Conservation (phyloP, 2,888 invertebrate species). For the Orgyia antiqua region DNA sequence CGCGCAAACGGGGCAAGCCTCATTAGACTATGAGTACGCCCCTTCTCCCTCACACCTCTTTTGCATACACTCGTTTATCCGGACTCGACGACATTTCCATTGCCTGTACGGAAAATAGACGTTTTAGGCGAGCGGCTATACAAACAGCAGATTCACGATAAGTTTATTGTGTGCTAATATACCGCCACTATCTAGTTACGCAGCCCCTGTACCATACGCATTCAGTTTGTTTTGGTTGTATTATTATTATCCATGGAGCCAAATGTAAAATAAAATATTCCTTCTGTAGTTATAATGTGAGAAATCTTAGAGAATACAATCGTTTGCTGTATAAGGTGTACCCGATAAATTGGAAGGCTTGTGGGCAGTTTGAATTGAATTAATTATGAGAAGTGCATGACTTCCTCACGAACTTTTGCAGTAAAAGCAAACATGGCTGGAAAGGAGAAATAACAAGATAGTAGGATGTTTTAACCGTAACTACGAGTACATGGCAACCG, state of each 20-base stretch:
- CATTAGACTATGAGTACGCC: conserved; percentile 52
- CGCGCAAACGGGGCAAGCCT: conserved; percentile 53
- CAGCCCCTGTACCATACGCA: conserved; percentile 29
- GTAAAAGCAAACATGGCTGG: conserved; percentile 55
- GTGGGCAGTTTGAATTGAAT: conserved; percentile 72
- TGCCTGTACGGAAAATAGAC: conserved; percentile 63
- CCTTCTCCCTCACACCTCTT: conserved; percentile 30
- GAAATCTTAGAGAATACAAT: conserved; percentile 41
- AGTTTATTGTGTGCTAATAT: conserved; percentile 72
- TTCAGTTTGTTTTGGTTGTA: no score
- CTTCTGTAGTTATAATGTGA: conserved; percentile 27
- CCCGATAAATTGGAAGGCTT: conserved; percentile 58
- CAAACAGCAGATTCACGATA: conserved; percentile 56
- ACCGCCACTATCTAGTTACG: conserved; percentile 38
- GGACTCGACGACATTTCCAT: conserved; percentile 65
- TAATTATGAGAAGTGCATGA: conserved; percentile 59
- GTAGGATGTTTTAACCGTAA: conserved; percentile 53
- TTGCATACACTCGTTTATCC: conserved; percentile 58
- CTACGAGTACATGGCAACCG: conserved; percentile 35
- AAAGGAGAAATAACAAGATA: conserved; percentile 56
- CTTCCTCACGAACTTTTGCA: conserved; percentile 54
- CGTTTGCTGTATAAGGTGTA: conserved; percentile 47
- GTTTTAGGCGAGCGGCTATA: conserved; percentile 59
- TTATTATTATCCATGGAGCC: neutral
- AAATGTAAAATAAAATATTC: conserved; percentile 25